Conservation (phyloP, 2,797 vertebrate genomes). For the Arnoldichthys spilopterus region DNA sequence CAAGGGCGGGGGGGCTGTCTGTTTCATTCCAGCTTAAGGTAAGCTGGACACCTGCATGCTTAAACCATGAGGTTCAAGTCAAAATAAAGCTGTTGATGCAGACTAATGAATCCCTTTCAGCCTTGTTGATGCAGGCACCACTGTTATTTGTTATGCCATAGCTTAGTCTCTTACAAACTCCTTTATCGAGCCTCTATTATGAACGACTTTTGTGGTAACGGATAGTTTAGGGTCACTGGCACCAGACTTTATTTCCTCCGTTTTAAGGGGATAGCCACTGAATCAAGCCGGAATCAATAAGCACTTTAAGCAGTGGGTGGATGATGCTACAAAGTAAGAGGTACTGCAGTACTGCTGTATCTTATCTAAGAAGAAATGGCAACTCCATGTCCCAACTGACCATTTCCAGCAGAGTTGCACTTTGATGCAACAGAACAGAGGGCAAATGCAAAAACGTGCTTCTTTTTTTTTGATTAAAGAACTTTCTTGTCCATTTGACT, state of each 20-base stretch:
- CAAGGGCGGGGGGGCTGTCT: background rate
- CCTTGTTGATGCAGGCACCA: slow-evolving; percentile 3
- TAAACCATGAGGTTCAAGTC: background rate
- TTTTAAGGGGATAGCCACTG: slow-evolving; percentile 52
- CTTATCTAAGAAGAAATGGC: slow-evolving; percentile 25
- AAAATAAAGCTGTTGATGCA: background rate
- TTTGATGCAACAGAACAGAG: slow-evolving; percentile 23
- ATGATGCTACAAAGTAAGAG: slow-evolving; percentile 27
- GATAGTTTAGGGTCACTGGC: slow-evolving; percentile 48
- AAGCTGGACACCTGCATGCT: background rate
- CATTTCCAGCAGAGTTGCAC: slow-evolving; percentile 25
- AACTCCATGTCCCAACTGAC: slow-evolving; percentile 14
- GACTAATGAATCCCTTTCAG: slow-evolving; percentile 20
- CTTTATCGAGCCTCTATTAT: slow-evolving; percentile 44
- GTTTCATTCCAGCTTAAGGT: slow-evolving; percentile 1
- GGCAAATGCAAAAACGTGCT: background rate
- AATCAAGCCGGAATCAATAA: slow-evolving; percentile 49
- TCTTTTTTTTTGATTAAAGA: slow-evolving; percentile 26
- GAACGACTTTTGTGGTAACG: slow-evolving; percentile 38
- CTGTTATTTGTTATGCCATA: slow-evolving; percentile 23
- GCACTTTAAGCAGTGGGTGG: slow-evolving; percentile 42
- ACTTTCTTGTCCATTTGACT: slow-evolving; percentile 23
- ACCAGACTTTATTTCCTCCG: slow-evolving; percentile 45
- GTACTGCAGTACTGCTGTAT: slow-evolving; percentile 14
- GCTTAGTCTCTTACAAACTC: slow-evolving; percentile 37